Base-by-base conservation (phyloP, 35 echinoderm and acorn worm genomes). In the Amphiura filiformis region DNA sequence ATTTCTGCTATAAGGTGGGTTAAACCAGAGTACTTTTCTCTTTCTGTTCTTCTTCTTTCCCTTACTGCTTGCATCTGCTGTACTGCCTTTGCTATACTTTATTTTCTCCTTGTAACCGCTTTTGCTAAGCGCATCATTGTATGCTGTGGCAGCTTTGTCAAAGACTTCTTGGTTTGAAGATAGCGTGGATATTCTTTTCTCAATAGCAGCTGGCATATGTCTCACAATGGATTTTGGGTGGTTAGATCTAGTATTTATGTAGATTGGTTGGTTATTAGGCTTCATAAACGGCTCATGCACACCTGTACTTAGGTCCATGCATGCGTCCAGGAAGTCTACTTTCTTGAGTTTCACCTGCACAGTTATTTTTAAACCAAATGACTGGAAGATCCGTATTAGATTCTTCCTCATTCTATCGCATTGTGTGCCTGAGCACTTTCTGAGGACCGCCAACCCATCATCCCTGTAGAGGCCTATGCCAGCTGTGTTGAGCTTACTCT, bases 1-100 rank as follows among this genome's bases (percentile, higher is more conserved):
- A 65, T 56, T 37, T 75, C 78, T 84, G 82, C 75, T 39, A 39
- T 91, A 91, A 12, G 75, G 89, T 32, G 81, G 89, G 70, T 79
- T 83, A 31, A 83, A 83, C 81, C 37, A 83, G 20, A 39, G 13
- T 15, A 80, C 34, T 39, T 36, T 36, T 22, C 78, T 32, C 78
- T 1, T 22, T 36, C 78, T 13, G 2, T 15, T 17, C 34, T 80
- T 80, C 61, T 70, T 70, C 26, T 70, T 18, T n/a, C n/a, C n/a
- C 17, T n/a, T 70, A 30, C 11, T 18, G 9, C 2, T 70, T 2
- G 7, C 17, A 18, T 70, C 26, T 13, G 7, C 26, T 70, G 17
- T 70, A n/a, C 26, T 70, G 26, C 9, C 28, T 70, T 70, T 5
- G 15, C n/a, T 70, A n/a, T 26, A 70, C 26, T 70, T 70, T 5